A percentile compares a stretch with the other conserved stretches of the same genome.
These are phyloP conservation scores for Cyprinus carpio DNA, from an alignment of 2,113 vertebrate genomes.

Conservation along the genomic window DNA sequence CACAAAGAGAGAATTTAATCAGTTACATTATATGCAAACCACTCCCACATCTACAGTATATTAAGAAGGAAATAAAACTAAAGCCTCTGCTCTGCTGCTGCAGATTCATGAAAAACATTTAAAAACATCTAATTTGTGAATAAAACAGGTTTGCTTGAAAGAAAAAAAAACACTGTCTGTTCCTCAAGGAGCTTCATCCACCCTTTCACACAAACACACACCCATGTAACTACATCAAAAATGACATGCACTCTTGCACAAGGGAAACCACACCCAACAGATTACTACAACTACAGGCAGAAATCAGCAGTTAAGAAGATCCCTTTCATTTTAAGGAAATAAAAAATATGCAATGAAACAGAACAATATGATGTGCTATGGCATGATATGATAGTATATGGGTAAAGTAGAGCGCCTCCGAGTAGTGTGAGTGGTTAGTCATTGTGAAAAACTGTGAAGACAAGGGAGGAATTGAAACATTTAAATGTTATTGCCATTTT, in stretches of 20 bases:
- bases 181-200: neutral
- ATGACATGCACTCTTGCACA: neutral
- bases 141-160: neutral
- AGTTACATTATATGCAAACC: slow-evolving; percentile 28
- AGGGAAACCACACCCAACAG: slow-evolving; percentile 14
- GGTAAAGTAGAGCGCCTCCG: neutral
- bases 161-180: neutral
- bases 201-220: neutral
- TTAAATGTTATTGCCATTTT: neutral
- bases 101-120: neutral
- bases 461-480: neutral
- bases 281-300: neutral
- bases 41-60: neutral
- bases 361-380: neutral
- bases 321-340: neutral
- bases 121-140: neutral
- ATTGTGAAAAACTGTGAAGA: neutral
- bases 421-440: neutral
- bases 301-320: neutral
- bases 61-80: neutral
- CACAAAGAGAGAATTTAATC: slow-evolving; percentile 40
- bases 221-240: neutral
- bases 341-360: neutral
- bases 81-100: neutral
- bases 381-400: neutral